Evolutionary conservation across 2,797 vertebrate species (phyloP), one percentile per base, ranked within the genome.

Genomic region (Coranthus polyacanthus): DNA sequence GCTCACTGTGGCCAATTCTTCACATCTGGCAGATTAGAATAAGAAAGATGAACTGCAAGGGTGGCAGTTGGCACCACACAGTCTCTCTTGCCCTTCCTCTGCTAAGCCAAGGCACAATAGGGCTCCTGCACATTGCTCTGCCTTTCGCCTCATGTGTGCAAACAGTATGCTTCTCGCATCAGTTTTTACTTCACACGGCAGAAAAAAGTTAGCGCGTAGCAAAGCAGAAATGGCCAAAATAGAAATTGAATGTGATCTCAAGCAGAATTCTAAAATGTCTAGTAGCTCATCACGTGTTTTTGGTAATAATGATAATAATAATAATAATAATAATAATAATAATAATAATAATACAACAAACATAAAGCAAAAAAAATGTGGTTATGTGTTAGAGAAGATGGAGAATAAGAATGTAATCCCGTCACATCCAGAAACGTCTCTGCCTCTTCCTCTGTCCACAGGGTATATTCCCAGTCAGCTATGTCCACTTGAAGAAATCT

Each of bases 381-480:
- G 21, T 68, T 36, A 36, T 54, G 45, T 65, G 38, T 50, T 42
- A 26, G 57, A 55, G 55, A 39, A 75, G 53, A 62, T 26, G 2
- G 18, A 42, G n/a, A 67, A 58, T 64, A 74, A 34, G 52, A 49
- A 63, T 39, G 15, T 56, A 66, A 73, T 67, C 41, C 47, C 56
- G 66, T 73, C 55, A 71, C 72, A 80, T 56, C 67, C 11, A 12
- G 18, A 83, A 79, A 85, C 75, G 36, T 69, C 37, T 72, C 50
- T 22, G 36, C 56, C 80, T n/a, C 51, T 47, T 72, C 59, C 39
- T 81, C 87, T 70, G 89, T 93, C 92, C 92, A 52, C 87, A 99
- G 98, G 98, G 98, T 32, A 98, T 99, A 89, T 99, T 99, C 92
- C 98, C 98, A 80, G 94, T 94, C 74, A 97, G 96, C 92, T 98